These are phyloP conservation scores for Poecile atricapillus DNA, from an alignment of 2,113 vertebrate species.

Conservation along the genomic window DNA sequence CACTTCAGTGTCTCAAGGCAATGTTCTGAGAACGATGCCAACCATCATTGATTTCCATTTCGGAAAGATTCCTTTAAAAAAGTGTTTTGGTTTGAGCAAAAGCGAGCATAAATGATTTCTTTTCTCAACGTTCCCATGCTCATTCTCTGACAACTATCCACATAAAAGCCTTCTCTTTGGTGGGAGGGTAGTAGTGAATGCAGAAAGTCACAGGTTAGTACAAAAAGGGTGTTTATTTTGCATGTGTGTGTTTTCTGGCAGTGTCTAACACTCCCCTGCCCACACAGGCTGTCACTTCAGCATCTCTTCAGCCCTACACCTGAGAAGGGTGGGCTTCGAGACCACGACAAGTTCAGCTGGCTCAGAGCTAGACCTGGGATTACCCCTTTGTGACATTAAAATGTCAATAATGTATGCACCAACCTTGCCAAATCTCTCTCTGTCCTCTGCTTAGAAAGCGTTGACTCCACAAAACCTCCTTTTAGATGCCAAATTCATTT, in stretches of 20 bases:
- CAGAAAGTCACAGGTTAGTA: neutral
- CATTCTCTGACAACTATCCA: neutral
- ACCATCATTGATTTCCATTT: neutral
- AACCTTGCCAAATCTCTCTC: slow-evolving; percentile 6
- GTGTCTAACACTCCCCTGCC: neutral
- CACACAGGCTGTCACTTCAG: neutral
- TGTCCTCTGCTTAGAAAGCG: slow-evolving; percentile 28
- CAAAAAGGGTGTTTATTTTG: neutral
- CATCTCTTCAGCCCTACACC: neutral
- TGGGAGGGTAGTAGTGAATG: neutral
- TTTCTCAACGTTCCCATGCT: neutral
- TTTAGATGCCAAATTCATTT: slow-evolving; percentile 33
- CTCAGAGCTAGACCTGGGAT: neutral
- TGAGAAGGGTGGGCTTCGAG: neutral
- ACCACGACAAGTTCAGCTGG: neutral
- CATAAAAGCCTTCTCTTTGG: neutral
- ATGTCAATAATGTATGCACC: slow-evolving; percentile 20
- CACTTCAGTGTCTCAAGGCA: neutral
- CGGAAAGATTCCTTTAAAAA: neutral
- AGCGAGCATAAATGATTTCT: neutral
- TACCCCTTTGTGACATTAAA: slow-evolving; percentile 6
- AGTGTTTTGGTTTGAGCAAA: neutral
- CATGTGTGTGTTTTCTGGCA: neutral
- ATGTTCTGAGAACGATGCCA: neutral
- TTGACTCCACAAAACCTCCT: slow-evolving; percentile 33